Conservation (phyloP, 2,113 vertebrate species). For the Daboia siamensis region DNA sequence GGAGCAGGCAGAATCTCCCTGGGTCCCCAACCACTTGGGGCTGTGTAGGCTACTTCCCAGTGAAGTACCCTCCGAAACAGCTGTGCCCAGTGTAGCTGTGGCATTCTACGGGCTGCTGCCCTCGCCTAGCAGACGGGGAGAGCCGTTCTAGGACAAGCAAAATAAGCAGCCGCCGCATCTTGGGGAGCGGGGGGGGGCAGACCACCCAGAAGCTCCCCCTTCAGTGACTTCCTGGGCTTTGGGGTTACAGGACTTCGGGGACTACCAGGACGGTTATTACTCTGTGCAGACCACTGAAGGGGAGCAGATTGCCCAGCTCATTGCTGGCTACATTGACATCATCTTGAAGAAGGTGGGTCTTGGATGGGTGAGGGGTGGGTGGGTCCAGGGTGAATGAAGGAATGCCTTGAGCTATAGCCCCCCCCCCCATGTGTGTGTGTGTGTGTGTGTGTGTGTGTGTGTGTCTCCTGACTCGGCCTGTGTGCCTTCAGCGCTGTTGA, state of each 20-base stretch:
- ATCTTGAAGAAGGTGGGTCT: slow-evolving; percentile 88
- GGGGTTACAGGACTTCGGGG: slow-evolving; percentile 86
- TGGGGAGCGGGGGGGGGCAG: not conserved
- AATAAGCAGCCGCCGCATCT: not conserved
- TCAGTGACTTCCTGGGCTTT: not conserved
- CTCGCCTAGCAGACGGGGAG: not conserved
- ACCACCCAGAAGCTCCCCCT: not conserved
- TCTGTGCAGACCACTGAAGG: slow-evolving; percentile 95
- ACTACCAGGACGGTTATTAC: slow-evolving; percentile 97
- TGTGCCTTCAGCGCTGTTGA: not conserved
- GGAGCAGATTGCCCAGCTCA: slow-evolving; percentile 93
- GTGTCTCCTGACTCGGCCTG: not conserved
- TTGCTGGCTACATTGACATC: slow-evolving; percentile 92
- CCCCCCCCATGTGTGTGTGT: not conserved
- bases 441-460: too few relatives aligned
- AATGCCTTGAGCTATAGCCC: not conserved
- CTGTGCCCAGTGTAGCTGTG: not conserved
- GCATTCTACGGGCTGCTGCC: not conserved
- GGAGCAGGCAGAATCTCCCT: not conserved
- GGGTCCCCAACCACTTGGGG: not conserved
- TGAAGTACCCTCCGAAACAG: not conserved
- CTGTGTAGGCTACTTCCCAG: not conserved
- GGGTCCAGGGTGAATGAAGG: not conserved
- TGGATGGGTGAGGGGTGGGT: not conserved
- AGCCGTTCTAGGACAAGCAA: not conserved